Base-by-base conservation (phyloP, 2,888 invertebrate species). In the Aphelenchoides bicaudatus region DNA sequence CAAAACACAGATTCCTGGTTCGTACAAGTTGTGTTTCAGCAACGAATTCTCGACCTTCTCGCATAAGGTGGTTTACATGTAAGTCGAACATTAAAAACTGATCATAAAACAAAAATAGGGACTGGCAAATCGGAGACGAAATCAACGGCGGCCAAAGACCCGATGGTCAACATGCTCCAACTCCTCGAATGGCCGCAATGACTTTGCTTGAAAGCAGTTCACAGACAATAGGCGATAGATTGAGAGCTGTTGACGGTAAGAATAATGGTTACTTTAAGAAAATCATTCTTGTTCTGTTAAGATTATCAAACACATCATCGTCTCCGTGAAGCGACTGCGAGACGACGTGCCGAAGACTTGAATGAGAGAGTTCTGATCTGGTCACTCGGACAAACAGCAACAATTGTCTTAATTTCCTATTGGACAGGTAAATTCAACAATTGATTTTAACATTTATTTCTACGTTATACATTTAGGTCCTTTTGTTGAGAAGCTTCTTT, bases 41-140 rank as follows among this genome's bases (percentile, higher is more conserved):
- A 98, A 99, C 83, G 93, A 98, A 81, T 98, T 98, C 81, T 96
- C 96, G 48, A 94, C 96, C 55, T 94, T 96, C 82, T 91, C 93
- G 5, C 96, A 98, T 80, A 98, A 98, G 82, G 85, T 94, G 67
- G 91, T 98, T 25, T 98, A 96, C 81, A 90, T 62, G n/a, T n/a
- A n/a, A n/a, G n/a, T n/a, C n/a, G n/a, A n/a, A n/a, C n/a, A n/a
- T n/a, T n/a, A n/a, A n/a, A n/a, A n/a, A n/a, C n/a, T n/a, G n/a
- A n/a, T n/a, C n/a, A n/a, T n/a, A 34, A n/a, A 34, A 10, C 10
- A n/a, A 21, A 8, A 56, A 57, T 21, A 57, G 66, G 62, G 54
- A 67, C 38, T 70, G 70, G 70, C 68, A 70, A 53, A 55, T 62
- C 34, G 62, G 65, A 16, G 68, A 64, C n/a, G 54, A 56, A 27